Evolutionary conservation across 2,113 vertebrate species (phyloP), one percentile per base, ranked within the genome.

Genomic region (Aspiorhynchus laticeps): DNA sequence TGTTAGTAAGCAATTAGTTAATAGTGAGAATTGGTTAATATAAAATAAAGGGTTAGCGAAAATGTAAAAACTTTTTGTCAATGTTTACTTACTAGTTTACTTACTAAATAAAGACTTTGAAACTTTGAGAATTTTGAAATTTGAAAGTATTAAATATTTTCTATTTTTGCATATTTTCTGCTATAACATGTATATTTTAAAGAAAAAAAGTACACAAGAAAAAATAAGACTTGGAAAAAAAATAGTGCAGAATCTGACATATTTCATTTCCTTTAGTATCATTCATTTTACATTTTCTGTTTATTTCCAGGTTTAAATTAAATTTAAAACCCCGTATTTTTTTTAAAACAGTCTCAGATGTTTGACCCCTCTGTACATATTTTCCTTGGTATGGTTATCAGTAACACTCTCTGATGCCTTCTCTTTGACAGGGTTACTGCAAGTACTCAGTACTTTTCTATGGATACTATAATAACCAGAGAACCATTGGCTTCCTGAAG

Each of bases 401-500:
- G 12, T 86, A 74, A 80, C 14, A 28, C 41, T 26, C 46, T 71
- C 33, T 19, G 41, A 31, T 87, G 59, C 19, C 26, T 88, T 89
- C 67, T 85, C 48, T 83, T 87, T 19, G 88, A 86, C 91, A 99
- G 98, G 98, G 98, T 71, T 98, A 97, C 90, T 97, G 97, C 92
- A 98, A 99, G 88, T 99, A 99, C 87, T 99, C 98, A 0, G 96
- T 97, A 0, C 94, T 99, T 85, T 99, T 99, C 88, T 99, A 99
- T 0, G 98, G 98, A n/a, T 99, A 96, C 91, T 99, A 99, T 93
- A 97, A 97, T 78, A 90, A 96, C 94, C 97, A 99, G 92, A 93
- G 98, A 92, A 98, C 97, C 76, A 96, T 99, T 0, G 98, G 98
- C 33, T 95, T 97, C 94, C 92, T 99, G 91, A 96, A 98, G 93